Base-by-base conservation (phyloP, 1,140 invertebrate genomes). In the Cotesia glomerata region DNA sequence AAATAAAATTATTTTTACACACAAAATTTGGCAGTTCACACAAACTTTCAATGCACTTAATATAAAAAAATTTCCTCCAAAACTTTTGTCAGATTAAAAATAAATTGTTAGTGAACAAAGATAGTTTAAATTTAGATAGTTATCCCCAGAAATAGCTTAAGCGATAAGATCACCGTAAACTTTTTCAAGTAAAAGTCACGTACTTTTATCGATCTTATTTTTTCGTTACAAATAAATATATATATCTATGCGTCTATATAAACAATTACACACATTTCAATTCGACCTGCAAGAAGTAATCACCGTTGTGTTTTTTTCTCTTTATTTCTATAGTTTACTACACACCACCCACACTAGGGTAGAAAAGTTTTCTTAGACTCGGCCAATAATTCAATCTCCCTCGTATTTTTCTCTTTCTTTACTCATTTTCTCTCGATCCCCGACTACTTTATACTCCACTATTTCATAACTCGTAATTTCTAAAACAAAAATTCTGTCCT, bases 351-450 rank as follows among this genome's bases (percentile, higher is more conserved):
- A 26, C 26, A 45, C 3, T 14, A 32, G 68, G 65, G 59, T 61
- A 54, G 65, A 76, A 76, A 76, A 59, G 74, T 76, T 74, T 69
- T 62, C 69, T 65, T 67, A 35, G 61, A 66, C 69, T 72, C 68
- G 14, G 65, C 72, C 72, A 74, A 76, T 76, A 76, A 76, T 76
- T 76, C 72, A 76, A 76, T 76, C 52, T 54, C 52, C 52, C 52
- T 54, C 52, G n/a, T 64, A 62, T 39, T 74, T 69, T 65, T 9
- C 61, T 74, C 61, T 36, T 66, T 71, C 64, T 69, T 74, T 64
- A 34, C 35, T 34, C 26, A 58, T 67, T 74, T 65, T 68, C 35
- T 71, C 59, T 67, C 58, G 11, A 45, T 45, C 39, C 8, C 39
- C 39, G 7, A 45, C 39, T 45, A 45, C 39, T 45, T 45, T 45